Evolutionary conservation across 1,140 invertebrate species (phyloP), one percentile per base, ranked within the genome.

Genomic region (Chionoecetes opilio): DNA sequence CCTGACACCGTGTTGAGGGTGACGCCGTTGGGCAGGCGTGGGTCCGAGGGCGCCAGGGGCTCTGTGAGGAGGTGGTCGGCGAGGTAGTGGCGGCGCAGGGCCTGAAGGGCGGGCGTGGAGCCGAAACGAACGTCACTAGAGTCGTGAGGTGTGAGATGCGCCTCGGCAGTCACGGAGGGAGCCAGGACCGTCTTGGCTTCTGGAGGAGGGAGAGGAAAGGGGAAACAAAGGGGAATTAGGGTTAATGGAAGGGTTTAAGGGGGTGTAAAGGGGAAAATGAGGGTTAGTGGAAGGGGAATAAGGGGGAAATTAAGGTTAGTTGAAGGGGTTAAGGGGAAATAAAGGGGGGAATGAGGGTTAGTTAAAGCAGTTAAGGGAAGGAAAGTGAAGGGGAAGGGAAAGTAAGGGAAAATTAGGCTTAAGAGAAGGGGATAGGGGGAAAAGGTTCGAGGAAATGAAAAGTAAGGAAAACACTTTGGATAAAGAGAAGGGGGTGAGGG

Each of bases 151-250:
- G 86, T 17, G n/a, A 93, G 82, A 34, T 38, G 3, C 3, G 5
- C 5, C 32, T 38, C 41, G 29, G 38, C 82, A 8, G 17, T 6
- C 2, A 35, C 6, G 37, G 29, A 41, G 11, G 92, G 92, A 0
- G 92, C 92, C 75, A 93, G 82, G 11, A 93, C 85, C 5, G 92
- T 93, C 82, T 86, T 85, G 9, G 92, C 92, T 41, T 86, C 92
- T 93, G 92, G 26, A 32, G 92, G 5, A 32, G 46, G 2, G 46
- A 53, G 9, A 53, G 21, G 9, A 0, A 11, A 1, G 46, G 11
- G 46, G 46, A 53, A 1, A 17, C 21, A 11, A 53, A 14, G 46
- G 38, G 38, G 38, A 41, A 14, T 41, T 41, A n/a, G n/a, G n/a
- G n/a, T n/a, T n/a, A n/a, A n/a, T n/a, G n/a, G 38, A 41, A 41